Base-by-base conservation (phyloP, 2,113 vertebrate genomes). In the Paracanthobrama guichenoti region DNA sequence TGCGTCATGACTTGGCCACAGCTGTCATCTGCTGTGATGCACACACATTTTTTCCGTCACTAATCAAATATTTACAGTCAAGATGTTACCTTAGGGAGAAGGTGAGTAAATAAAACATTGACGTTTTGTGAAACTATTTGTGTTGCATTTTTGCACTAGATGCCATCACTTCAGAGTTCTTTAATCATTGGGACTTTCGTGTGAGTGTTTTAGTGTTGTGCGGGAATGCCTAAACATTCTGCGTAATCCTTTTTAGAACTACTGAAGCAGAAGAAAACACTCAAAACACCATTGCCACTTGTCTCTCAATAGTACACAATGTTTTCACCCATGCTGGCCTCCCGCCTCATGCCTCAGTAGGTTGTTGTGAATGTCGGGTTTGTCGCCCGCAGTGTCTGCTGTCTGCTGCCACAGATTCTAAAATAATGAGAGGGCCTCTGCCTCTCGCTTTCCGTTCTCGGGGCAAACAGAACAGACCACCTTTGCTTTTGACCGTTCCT, bases 61-160 rank as follows among this genome's bases (percentile, higher is more conserved):
- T 87, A 86, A 88, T 71, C 88, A 91, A 90, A 87, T 85, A 86
- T 84, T 85, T 89, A 86, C 86, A 91, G 91, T 93, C 90, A 91
- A 90, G 86, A 87, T 26, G 31, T 4, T 64, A 83, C 85, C 84
- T 84, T 12, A 6, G 67, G 87, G 81, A 18, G 44, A 88, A 79
- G 66, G 28, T 53, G 69, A 79, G 46, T 0, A 18, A 48, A 50
- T 57, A 31, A 85, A 79, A 78, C 82, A 60, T 85, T 77, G 60
- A 50, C 24, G 66, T 64, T 79, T 48, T 81, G 69, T 55, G 77
- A 71, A 39, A 22, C 9, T 69, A 9, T 57, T 8, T 13, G 35
- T 14, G 9, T 10, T 60, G 50, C 53, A 24, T 78, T 12, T 35
- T 16, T 60, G 53, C 55, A n/a, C 10, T 53, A 75, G 2, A 28